Base-by-base conservation (phyloP, 1,140 invertebrate species). In the Physella acuta region DNA sequence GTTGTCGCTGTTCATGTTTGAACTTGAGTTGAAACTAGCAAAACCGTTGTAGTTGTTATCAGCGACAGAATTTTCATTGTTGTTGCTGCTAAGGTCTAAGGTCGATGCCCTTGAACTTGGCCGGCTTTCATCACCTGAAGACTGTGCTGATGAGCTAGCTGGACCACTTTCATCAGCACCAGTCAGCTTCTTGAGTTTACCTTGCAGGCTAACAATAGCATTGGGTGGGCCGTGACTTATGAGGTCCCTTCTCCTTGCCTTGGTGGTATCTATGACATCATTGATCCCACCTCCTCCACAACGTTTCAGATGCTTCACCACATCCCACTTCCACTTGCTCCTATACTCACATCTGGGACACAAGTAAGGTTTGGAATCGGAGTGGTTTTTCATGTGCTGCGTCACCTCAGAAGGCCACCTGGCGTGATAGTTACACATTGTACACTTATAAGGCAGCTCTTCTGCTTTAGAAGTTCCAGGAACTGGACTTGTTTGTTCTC, bases 271-370 rank as follows among this genome's bases (percentile, higher is more conserved):
- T 55, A 84, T 83, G 60, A 84, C 82, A 73, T 84, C 82, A 65
- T 81, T 79, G 26, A 84, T 80, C 8, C 80, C 80, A 8, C 82
- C 82, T 16, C 80, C 78, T n/a, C 82, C 82, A 73, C 84, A 85
- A 1, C 82, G 75, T 61, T 82, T 80, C 34, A 85, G 70, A 71
- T 85, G 84, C 71, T 85, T 85, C 3, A 84, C 82, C 14, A 86
- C 84, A 76, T 86, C 85, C 85, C 85, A 86, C 71, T 86, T 86
- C 85, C 85, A 86, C 63, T 85, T 86, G 60, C 79, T 81, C 60
- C 78, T 78, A 71, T 86, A 85, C 53, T 77, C 81, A 68, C 85
- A 86, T 36, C 79, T 70, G 16, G 82, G 82, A 64, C 85, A 86
- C 61, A 77, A 74, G 68, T 81, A 86, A 14, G 84, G 83, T 58